These are phyloP conservation scores for Phortica magna DNA, from an alignment of 2,888 invertebrate species.

Conservation along the genomic window DNA sequence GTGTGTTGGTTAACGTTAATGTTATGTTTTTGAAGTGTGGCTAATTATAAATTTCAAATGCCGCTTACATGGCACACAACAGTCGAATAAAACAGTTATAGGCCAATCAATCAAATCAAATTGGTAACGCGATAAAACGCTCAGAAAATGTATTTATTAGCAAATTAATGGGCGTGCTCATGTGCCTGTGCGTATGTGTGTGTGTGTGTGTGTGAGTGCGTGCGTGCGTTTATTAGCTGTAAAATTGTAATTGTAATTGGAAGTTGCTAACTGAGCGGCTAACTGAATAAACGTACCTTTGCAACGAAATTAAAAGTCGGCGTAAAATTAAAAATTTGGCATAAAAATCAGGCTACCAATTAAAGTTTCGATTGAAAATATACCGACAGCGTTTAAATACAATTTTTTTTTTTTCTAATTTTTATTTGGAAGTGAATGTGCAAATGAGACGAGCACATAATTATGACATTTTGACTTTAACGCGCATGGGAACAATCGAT, in stretches of 20 bases:
- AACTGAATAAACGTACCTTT: no score
- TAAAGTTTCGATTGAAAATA: conserved; percentile 29
- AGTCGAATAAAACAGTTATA: conserved; percentile 2
- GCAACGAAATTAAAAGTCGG: conserved; percentile 19
- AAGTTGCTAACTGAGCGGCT: conserved; percentile 3
- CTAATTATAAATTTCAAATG: conserved; percentile 26
- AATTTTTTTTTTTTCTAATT: neutral
- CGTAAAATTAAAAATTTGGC: conserved; percentile 33
- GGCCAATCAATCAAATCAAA: conserved; percentile 27
- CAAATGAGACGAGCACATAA: neutral
- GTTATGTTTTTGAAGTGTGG: neutral
- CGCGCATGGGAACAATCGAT: conserved; percentile 22
- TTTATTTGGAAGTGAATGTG: neutral
- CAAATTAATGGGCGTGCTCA: conserved; percentile 22
- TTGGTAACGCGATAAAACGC: neutral
- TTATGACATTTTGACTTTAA: conserved; percentile 29
- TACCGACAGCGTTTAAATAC: conserved; percentile 23
- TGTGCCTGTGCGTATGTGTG: no score
- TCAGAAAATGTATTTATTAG: conserved; percentile 15
- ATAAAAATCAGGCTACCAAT: conserved; percentile 34
- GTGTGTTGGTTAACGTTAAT: neutral
- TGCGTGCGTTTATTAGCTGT: conserved; percentile 2
- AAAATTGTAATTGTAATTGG: neutral
- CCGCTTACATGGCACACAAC: neutral
- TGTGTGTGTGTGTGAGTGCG: no score